Conservation (phyloP, 2,113 vertebrate genomes). For the Phyllostomus hastatus region DNA sequence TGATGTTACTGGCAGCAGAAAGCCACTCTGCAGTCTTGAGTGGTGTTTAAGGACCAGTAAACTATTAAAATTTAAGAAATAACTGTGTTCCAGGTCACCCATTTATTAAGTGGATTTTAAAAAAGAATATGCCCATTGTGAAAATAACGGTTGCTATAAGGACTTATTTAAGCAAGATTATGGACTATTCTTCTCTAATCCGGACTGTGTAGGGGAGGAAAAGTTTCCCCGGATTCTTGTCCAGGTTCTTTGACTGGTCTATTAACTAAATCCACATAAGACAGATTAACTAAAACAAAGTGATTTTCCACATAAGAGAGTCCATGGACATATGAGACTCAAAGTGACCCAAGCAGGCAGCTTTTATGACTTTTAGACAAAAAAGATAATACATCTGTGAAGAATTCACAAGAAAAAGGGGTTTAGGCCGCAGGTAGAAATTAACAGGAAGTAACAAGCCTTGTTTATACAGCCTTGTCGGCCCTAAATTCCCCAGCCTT, state of each 20-base stretch:
- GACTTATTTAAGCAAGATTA: background rate
- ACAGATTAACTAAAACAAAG: background rate
- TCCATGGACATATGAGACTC: background rate
- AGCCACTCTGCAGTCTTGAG: background rate
- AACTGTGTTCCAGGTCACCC: background rate
- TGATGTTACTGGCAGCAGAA: background rate
- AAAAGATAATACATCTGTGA: background rate
- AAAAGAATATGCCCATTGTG: background rate
- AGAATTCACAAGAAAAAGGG: background rate
- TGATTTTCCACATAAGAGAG: background rate
- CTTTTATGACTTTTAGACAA: background rate
- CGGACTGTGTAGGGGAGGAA: background rate
- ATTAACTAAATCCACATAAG: background rate
- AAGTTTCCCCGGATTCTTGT: background rate
- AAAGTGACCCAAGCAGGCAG: background rate
- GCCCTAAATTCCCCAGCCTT: too few relatives aligned
- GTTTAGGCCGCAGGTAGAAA: background rate
- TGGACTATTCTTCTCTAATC: background rate
- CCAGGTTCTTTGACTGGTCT: background rate
- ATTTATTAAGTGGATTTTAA: background rate
- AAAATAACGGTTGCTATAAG: background rate
- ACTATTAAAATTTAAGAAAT: background rate
- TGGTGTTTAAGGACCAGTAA: background rate
- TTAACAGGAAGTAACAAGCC: too few relatives aligned
- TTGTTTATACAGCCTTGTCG: background rate